Base-by-base conservation (phyloP, 2,113 vertebrate species). In the Calonectris borealis region DNA sequence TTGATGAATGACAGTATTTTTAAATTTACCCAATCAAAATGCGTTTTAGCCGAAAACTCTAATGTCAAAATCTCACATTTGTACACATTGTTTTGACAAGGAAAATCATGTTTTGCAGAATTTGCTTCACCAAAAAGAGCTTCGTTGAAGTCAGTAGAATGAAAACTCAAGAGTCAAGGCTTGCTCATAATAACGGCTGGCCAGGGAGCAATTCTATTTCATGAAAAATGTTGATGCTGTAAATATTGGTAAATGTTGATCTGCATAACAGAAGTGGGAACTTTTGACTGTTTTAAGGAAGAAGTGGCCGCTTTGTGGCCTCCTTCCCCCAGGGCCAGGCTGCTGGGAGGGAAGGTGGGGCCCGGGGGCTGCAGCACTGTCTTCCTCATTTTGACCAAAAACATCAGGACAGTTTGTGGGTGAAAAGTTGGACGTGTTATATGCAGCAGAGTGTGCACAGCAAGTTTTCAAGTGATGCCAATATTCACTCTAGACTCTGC, bases 361-460 rank as follows among this genome's bases (percentile, higher is more conserved):
- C 17, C 16, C 0, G 0, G 11, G 19, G 26, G 40, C 8, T 31
- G 18, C 66, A 58, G 36, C 16, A 2, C 15, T 4, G 1, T 10
- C 66, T 40, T 40, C 40, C 54, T 48, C 13, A 2, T 22, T n/a
- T 22, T 42, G 34, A 7, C 61, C 46, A 21, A 29, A 72, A 36
- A 6, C 3, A 1, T 31, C 16, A 3, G 32, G 32, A 9, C 3
- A 8, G 60, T 12, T 19, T 13, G 34, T 26, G 76, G 20, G 27
- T 40, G 52, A 15, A 8, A 25, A 3, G 18, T 10, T 17, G 5
- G 68, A 11, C 1, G 0, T 6, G n/a, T 13, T 24, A 4, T 0
- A 6, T 0, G 9, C 32, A 44, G 65, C 18, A 34, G 42, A 14
- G 11, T 1, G 42, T 7, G 26, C 19, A 1, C 1, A 15, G 42